Percentiles rank a stretch among this genome's conserved stretches.
Evolutionary conservation across 2,888 invertebrate species (phyloP).

Genomic region (Drosophila leonis): DNA sequence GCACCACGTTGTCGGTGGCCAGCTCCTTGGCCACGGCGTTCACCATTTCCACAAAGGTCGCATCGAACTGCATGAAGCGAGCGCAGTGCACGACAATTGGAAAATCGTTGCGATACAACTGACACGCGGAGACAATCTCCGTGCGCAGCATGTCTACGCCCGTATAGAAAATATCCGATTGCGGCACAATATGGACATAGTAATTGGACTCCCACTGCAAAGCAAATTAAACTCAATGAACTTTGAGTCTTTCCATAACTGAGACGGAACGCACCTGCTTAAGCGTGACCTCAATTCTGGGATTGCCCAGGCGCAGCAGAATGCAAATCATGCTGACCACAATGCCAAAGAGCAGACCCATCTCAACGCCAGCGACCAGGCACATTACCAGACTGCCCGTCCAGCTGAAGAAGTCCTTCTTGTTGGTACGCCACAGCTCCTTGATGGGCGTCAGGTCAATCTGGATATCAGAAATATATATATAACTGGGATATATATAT

Average conservation of each 20-base stretch:
- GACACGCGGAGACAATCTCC: conserved; percentile 86
- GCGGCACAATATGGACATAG: conserved; percentile 88
- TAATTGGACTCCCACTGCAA: conserved; percentile 86
- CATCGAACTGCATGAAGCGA: conserved; percentile 89
- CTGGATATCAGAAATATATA: conserved; percentile 75
- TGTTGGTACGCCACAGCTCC: conserved; percentile 87
- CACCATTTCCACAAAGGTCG: conserved; percentile 88
- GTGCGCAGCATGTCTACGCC: conserved; percentile 89
- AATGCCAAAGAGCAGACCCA: conserved; percentile 91
- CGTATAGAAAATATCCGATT: conserved; percentile 90
- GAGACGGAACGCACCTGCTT: conserved; percentile 70
- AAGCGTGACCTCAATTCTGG: conserved; percentile 83
- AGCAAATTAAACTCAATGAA: no score
- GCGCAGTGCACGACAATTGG: conserved; percentile 89
- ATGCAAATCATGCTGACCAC: conserved; percentile 88
- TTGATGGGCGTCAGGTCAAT: conserved; percentile 86
- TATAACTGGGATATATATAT: neutral
- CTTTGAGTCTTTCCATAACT: no score
- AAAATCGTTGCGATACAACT: conserved; percentile 85
- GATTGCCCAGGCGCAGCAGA: conserved; percentile 89
- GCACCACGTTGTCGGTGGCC: conserved; percentile 86
- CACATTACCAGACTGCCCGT: conserved; percentile 89
- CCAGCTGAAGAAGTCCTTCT: conserved; percentile 89
- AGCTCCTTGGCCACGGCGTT: conserved; percentile 87
- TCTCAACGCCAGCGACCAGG: conserved; percentile 90